A percentile compares a stretch with the other conserved stretches of the same genome.
Evolutionary conservation across 2,888 invertebrate genomes (phyloP).

Genomic region (Thecocarcelia acutangulata): DNA sequence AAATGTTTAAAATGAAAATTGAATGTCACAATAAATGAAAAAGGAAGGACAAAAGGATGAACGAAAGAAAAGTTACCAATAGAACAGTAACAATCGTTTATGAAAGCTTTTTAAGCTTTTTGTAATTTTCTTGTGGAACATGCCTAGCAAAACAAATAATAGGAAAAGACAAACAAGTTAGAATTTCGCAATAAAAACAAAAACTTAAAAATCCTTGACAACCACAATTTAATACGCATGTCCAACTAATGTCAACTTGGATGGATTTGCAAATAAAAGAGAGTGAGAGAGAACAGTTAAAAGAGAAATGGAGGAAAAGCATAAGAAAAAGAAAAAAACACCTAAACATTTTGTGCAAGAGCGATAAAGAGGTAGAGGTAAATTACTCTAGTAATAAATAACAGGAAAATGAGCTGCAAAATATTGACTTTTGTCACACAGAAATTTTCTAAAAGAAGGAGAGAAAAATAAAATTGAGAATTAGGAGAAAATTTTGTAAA

Average conservation of each 20-base stretch:
- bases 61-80: not conserved
- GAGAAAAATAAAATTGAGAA: not conserved
- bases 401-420: too few relatives aligned
- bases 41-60: constrained; percentile 28
- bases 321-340: not conserved
- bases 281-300: not conserved
- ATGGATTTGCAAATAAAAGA: not conserved
- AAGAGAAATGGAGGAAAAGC: not conserved
- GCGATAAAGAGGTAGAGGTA: not conserved
- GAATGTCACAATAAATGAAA: constrained; percentile 44
- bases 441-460: not conserved
- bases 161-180: constrained; percentile 1
- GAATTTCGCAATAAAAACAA: constrained; percentile 54
- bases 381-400: too few relatives aligned
- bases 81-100: constrained; percentile 7
- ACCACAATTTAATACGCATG: constrained; percentile 29
- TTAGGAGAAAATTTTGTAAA: not conserved
- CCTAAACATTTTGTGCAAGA: not conserved
- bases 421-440: too few relatives aligned
- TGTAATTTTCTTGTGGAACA: not conserved
- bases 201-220: constrained; percentile 49
- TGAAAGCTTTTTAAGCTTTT: constrained; percentile 24
- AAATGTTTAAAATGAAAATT: constrained; percentile 25
- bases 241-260: constrained; percentile 32
- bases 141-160: constrained; percentile 41